Base-by-base conservation (phyloP, 2,797 vertebrate species). In the Sebastes paucispinis region DNA sequence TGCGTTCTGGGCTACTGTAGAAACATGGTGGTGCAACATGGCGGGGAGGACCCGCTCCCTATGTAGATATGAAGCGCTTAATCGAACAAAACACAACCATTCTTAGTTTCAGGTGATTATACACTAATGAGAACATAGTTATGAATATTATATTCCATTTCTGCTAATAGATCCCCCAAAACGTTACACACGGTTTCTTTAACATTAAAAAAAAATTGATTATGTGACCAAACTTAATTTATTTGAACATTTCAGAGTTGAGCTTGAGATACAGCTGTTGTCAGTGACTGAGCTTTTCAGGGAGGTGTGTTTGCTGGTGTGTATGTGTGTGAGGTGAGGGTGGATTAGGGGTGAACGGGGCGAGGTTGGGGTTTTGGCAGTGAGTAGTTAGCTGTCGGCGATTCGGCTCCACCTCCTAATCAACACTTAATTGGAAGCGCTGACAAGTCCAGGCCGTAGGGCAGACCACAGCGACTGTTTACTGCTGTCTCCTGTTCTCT, bases 361-460 rank as follows among this genome's bases (percentile, higher is more conserved):
- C 29, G 22, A n/a, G 65, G 80, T 14, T 10, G 58, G 77, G 73
- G 58, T 69, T 68, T 86, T 91, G 89, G 85, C 82, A 89, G 65
- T 31, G 67, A 84, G 82, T 70, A 81, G 68, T 87, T 91, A 89
- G 86, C 89, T 90, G 87, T 84, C 47, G n/a, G 80, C 59, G 68
- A 74, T 86, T 85, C 16, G 43, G 81, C 88, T 87, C 80, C 68
- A 75, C 84, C 83, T 90, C 84, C 90, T 93, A 90, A 94, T 95
- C 90, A 91, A 85, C 54, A 50, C 83, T 81, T 94, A 93, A 95
- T 93, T 95, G 94, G 90, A 88, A 89, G 87, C 81, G 84, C 54
- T 88, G 91, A 87, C 86, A 88, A 50, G 69, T 62, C 60, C 9
- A 39, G 77, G 86, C 87, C 14, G 39, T 31, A 54, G 82, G 79